Evolutionary conservation across 2,113 vertebrate species (phyloP).

Genomic region (Eudorcas thomsonii): DNA sequence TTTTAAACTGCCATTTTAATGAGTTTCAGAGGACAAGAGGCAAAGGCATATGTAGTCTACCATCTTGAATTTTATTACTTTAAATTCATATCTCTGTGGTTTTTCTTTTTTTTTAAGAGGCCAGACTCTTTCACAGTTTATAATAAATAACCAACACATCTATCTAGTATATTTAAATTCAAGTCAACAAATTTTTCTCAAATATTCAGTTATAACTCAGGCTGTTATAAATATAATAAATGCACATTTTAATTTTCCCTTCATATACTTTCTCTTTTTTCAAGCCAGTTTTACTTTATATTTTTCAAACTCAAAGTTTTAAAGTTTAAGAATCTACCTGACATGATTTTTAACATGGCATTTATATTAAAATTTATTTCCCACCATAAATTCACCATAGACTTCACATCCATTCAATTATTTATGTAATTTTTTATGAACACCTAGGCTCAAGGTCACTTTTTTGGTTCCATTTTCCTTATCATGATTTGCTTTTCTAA

Average conservation of each 20-base stretch:
- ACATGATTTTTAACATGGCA: background rate
- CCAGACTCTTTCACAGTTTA: background rate
- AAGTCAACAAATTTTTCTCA: background rate
- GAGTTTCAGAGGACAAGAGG: constrained; percentile 11
- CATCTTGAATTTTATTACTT: constrained; percentile 37
- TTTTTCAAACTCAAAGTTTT: constrained; percentile 10
- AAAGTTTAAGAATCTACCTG: background rate
- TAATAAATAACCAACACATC: background rate
- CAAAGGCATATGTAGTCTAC: background rate
- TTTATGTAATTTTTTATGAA: background rate
- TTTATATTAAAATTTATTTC: constrained; percentile 6
- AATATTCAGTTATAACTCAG: background rate
- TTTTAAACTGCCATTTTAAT: constrained; percentile 37
- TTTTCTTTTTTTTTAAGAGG: background rate
- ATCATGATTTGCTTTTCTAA: background rate
- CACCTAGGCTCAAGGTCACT: background rate
- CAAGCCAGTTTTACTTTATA: constrained; percentile 17
- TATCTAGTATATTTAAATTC: background rate
- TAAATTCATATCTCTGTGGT: background rate
- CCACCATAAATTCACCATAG: background rate
- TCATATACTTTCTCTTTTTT: constrained; percentile 25
- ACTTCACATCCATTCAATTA: background rate
- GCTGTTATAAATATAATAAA: background rate
- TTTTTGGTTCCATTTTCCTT: background rate
- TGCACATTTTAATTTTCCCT: background rate